Base-by-base conservation (phyloP, 2,888 invertebrate species). In the Epistrophe eligans region DNA sequence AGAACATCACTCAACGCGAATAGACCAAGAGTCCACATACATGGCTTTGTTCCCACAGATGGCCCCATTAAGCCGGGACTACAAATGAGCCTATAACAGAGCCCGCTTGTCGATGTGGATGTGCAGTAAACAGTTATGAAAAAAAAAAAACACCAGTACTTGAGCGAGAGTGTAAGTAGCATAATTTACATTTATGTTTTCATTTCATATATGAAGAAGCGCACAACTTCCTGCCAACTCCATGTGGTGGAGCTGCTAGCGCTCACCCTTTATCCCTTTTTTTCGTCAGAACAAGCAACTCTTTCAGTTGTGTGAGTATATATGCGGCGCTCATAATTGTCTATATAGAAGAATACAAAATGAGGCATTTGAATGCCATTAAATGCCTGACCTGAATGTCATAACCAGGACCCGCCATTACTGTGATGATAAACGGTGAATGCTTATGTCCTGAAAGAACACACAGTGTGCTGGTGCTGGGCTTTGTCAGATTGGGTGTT, bases 341-440 rank as follows among this genome's bases (percentile, higher is more conserved):
- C 85, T 85, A 79, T 85, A 79, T 82, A 70, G 82, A 85, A 85
- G 82, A 85, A 85, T 85, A 85, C 85, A 74, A 85, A 85, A 85
- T 85, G 85, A 82, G 74, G 85, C 85, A 85, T 85, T 85, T 74
- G 82, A 85, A 79, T 85, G 85, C 71, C 79, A 82, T 85, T 82
- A 82, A 85, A 85, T 85, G 85, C 85, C 85, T 85, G 85, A 85
- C 85, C 85, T 85, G 85, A 85, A 85, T 85, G 85, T 77, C 85
- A 82, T 85, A 85, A 79, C 85, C 77, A 80, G 85, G 62, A 60
- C 77, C 58, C 74, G 82, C 82, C 82, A 85, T 85, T 85, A 85
- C 77, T 64, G 58, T 64, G 77, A 85, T 85, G 82, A 85, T 85
- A 82, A 85, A 85, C 85, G 77, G 82, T 66, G 73, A 79, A 77